These are phyloP conservation scores for Pollachius pollachius DNA, from an alignment of 2,113 vertebrate species.

Conservation along the genomic window DNA sequence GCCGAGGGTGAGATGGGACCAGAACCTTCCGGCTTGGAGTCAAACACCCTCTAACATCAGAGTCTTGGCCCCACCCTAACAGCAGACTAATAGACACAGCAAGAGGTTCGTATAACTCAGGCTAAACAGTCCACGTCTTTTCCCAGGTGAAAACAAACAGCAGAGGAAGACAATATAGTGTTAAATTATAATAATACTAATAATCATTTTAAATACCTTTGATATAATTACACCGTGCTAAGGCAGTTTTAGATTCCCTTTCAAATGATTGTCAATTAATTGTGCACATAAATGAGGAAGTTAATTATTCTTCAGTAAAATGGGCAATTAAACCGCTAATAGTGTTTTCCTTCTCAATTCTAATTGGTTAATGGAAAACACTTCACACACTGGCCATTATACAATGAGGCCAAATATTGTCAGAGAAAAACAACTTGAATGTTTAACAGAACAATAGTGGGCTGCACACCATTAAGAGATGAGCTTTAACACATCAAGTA, in stretches of 20 bases:
- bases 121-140: too few species aligned
- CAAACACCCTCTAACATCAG: too few species aligned
- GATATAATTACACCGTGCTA: conserved; percentile 82
- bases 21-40: too few species aligned
- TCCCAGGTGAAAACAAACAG: too few species aligned
- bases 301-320: conserved; percentile 96
- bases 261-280: conserved; percentile 96
- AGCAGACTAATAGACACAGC: too few species aligned
- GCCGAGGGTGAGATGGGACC: too few species aligned
- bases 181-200: conserved; percentile 33
- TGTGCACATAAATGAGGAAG: conserved; percentile 94
- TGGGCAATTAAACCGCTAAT: conserved; percentile 98
- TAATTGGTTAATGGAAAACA: conserved; percentile 91
- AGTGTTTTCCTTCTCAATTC: conserved; percentile 92
- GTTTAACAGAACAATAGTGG: neutral
- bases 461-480: neutral
- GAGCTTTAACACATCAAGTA: neutral
- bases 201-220: conserved; percentile 57
- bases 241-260: conserved; percentile 52
- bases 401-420: conserved; percentile 59
- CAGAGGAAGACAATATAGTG: conserved; percentile 25
- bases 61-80: too few species aligned
- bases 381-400: conserved; percentile 87
- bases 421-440: neutral
- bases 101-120: too few species aligned